phyloP scores from a whole-genome alignment of 2,113 vertebrate species.

The Perognathus longimembris region DNA sequence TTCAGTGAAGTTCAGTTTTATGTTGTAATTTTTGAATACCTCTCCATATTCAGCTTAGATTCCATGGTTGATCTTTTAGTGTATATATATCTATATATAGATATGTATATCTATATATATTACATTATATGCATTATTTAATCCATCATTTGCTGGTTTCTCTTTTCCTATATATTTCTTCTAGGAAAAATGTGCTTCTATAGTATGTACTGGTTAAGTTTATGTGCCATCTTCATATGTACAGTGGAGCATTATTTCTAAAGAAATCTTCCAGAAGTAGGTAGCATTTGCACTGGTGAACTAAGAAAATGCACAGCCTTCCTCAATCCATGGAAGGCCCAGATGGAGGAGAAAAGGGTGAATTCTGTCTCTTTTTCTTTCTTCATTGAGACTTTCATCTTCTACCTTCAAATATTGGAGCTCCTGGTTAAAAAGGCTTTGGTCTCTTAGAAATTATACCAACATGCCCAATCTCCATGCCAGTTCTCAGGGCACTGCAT shows the following conservation, averaged over 20 bases:
- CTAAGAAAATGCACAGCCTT: neutral
- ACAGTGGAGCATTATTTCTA: neutral
- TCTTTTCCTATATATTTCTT: neutral
- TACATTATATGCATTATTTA: neutral
- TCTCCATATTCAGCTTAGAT: neutral
- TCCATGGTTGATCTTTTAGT: neutral
- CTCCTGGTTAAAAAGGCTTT: neutral
- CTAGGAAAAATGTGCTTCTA: neutral
- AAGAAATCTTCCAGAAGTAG: neutral
- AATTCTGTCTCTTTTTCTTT: neutral
- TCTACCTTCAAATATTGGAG: neutral
- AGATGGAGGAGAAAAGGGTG: neutral
- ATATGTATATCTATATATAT: too few species aligned
- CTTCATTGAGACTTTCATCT: neutral
- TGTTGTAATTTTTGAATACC: too few species aligned
- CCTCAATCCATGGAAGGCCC: neutral
- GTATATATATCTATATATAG: too few species aligned
- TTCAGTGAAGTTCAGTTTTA: too few species aligned
- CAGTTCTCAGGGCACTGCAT: neutral
- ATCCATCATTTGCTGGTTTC: neutral
- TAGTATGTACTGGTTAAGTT: neutral
- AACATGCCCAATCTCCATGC: neutral
- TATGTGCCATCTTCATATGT: neutral
- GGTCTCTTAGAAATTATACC: neutral
- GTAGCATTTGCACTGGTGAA: neutral